Conservation (phyloP, 1,140 invertebrate genomes). For the Drosophila virilis region DNA sequence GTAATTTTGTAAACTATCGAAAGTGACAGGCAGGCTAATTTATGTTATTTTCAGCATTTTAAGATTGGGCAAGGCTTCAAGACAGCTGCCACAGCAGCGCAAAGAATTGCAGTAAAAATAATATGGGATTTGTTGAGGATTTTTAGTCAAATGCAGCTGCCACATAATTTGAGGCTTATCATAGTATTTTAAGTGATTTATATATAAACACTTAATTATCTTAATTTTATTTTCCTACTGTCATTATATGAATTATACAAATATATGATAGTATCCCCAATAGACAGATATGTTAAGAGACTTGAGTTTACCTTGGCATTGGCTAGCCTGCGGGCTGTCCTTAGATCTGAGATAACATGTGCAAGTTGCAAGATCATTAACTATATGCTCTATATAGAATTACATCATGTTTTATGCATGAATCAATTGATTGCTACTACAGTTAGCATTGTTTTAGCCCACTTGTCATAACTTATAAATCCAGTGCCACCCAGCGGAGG, state of each 20-base stretch:
- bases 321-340: constrained; percentile 10
- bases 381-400: constrained; percentile 52
- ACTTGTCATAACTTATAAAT: constrained; percentile 66
- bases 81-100: neutral
- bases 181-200: too few relatives aligned
- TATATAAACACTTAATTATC: too few relatives aligned
- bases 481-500: constrained; percentile 45
- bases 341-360: neutral
- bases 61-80: constrained; percentile 29
- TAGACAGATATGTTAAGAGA: too few relatives aligned
- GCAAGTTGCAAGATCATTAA: constrained; percentile 19
- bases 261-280: too few relatives aligned
- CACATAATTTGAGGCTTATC: too few relatives aligned
- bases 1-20: constrained; percentile 70
- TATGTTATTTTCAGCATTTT: constrained; percentile 44
- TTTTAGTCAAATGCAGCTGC: neutral
- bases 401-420: constrained; percentile 66
- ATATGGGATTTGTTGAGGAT: neutral
- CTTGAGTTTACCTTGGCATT: neutral
- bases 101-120: neutral
- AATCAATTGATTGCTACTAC: constrained; percentile 30
- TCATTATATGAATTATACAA: too few relatives aligned
- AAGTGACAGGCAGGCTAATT: constrained; percentile 68
- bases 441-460: constrained; percentile 56
- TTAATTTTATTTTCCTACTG: too few relatives aligned